A percentile compares a stretch with the other conserved stretches of the same genome.
phyloP scores from a whole-genome alignment of 1,140 invertebrate genomes.

The Caenorhabditis inopinata region DNA sequence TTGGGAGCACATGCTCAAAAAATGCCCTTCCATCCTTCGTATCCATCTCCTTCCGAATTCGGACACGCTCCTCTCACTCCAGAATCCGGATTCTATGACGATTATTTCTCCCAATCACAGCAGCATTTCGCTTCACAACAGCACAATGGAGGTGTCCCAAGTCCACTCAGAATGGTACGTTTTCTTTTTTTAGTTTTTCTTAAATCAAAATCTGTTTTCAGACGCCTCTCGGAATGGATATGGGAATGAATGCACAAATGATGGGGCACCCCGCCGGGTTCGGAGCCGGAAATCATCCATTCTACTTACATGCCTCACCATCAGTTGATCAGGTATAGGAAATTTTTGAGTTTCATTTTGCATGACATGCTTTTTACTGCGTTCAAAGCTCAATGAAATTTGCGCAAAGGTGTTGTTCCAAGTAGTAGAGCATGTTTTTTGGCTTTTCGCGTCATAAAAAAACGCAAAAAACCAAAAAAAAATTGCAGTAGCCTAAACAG shows the following conservation, averaged over 20 bases:
- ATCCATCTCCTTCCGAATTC: conserved; percentile 44
- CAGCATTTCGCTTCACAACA: conserved; percentile 13
- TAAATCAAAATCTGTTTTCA: neutral
- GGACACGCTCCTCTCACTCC: conserved; percentile 46
- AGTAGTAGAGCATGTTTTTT: too few species aligned
- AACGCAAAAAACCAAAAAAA: too few species aligned
- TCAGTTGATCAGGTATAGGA: conserved; percentile 13
- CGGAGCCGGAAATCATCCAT: conserved; percentile 11
- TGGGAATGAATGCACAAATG: neutral
- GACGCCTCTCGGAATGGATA: neutral
- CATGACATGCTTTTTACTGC: neutral
- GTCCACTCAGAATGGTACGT: neutral
- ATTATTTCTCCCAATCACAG: conserved; percentile 36
- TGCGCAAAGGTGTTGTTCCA: too few species aligned
- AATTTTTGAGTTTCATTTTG: neutral
- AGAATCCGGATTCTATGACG: conserved; percentile 50
- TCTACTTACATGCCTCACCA: conserved; percentile 38
- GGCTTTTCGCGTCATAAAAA: too few species aligned
- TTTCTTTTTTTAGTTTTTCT: too few species aligned
- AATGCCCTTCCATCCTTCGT: conserved; percentile 43
- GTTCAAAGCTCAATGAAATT: too few species aligned
- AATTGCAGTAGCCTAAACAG: too few species aligned
- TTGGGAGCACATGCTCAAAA: neutral
- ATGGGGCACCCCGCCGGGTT: neutral
- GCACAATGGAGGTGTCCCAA: conserved; percentile 1